phyloP scores from a whole-genome alignment of 2,113 vertebrate species.

The Corythaixoides concolor region DNA sequence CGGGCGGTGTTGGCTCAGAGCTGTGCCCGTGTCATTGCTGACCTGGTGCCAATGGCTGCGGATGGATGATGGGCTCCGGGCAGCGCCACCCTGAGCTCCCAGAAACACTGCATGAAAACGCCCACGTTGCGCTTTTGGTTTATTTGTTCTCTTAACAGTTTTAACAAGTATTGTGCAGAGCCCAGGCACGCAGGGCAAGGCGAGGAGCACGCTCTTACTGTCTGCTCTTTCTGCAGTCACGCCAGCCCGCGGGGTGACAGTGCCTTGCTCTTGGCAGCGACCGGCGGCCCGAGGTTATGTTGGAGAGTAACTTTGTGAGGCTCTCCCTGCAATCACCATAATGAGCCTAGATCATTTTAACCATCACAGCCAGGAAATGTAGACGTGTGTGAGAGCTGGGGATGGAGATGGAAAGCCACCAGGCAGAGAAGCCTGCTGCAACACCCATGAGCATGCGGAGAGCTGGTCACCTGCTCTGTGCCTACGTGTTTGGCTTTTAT shows the following conservation, averaged over 20 bases:
- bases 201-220: no score
- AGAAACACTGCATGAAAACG: no score
- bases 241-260: rapidly evolving
- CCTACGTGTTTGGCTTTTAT: neutral
- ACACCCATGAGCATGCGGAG: neutral
- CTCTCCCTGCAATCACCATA: neutral
- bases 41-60: rapidly evolving
- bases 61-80: neutral
- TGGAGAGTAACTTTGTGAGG: neutral
- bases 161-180: neutral
- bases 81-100: neutral
- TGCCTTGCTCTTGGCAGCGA: neutral
- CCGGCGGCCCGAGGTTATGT: neutral
- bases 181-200: rapidly evolving
- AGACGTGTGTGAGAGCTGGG: neutral
- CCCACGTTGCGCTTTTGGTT: neutral
- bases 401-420: no score
- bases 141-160: neutral
- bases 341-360: neutral
- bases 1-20: rapidly evolving
- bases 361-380: no score
- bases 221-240: neutral
- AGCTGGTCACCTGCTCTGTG: no score
- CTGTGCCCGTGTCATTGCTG: neutral
- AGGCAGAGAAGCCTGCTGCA: neutral